Percentiles rank a stretch among this genome's conserved stretches.
Evolutionary conservation across 2,113 vertebrate species (phyloP).

Genomic region (Glaucomys volans): DNA sequence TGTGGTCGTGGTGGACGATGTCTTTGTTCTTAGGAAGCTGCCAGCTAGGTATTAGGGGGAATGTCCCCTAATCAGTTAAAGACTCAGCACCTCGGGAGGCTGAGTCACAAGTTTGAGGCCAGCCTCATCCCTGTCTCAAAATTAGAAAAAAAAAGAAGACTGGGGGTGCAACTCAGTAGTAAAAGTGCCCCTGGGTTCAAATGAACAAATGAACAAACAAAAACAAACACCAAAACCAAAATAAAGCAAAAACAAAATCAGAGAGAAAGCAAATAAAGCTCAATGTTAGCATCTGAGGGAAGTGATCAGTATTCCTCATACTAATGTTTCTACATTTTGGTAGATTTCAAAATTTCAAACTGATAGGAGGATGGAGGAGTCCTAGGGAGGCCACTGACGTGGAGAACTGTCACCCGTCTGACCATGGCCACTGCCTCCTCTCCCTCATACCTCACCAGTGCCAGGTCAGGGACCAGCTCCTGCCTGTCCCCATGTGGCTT

Average conservation of each 20-base stretch:
- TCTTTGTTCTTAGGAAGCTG: background rate
- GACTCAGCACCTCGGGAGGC: background rate
- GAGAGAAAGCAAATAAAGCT: background rate
- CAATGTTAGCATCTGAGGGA: background rate
- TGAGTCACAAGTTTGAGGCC: background rate
- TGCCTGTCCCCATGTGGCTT: background rate
- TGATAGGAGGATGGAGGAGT: background rate
- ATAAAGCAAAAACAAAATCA: background rate
- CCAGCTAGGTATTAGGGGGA: background rate
- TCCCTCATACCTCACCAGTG: background rate
- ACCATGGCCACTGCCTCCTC: background rate
- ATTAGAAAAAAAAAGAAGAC: background rate
- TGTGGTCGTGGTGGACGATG: background rate
- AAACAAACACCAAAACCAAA: background rate
- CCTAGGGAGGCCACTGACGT: background rate
- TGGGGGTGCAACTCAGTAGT: background rate
- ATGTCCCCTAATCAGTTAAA: no score
- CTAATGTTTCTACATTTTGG: background rate
- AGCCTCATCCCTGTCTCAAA: background rate
- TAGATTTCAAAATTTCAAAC: background rate
- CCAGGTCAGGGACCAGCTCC: background rate
- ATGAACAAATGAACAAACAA: no score
- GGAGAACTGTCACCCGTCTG: background rate
- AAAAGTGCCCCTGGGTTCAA: background rate
- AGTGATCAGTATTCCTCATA: background rate